A percentile compares a stretch with the other conserved stretches of the same genome.
These are phyloP conservation scores for Melipona beecheii DNA, from an alignment of 2,888 invertebrate species.

Conservation along the genomic window DNA sequence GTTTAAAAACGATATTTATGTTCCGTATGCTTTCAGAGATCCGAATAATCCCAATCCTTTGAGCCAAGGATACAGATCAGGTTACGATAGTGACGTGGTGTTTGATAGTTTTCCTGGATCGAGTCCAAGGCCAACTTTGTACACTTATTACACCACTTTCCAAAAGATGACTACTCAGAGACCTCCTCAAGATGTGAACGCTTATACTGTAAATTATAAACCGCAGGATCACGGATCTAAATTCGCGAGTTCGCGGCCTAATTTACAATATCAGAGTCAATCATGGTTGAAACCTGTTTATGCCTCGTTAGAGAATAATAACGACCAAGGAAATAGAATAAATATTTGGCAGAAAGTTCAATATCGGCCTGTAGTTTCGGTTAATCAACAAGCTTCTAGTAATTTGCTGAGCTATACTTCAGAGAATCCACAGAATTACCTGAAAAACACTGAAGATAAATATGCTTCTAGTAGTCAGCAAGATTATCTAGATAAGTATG, in stretches of 20 bases:
- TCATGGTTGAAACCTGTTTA: constrained; percentile 22
- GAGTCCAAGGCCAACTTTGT: constrained; percentile 68
- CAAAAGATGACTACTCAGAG: constrained; percentile 43
- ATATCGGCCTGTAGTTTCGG: constrained; percentile 6
- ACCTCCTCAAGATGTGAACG: constrained; percentile 32
- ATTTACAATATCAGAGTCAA: constrained; percentile 9
- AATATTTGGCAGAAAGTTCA: constrained; percentile 37
- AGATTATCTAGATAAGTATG: too few species aligned
- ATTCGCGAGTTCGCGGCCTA: constrained; percentile 14
- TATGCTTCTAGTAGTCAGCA: too few species aligned
- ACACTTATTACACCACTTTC: constrained; percentile 68
- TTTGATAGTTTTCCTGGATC: constrained; percentile 66
- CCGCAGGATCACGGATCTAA: constrained; percentile 12
- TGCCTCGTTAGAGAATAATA: neutral
- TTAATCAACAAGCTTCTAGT: neutral
- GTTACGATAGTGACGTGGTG: constrained; percentile 63
- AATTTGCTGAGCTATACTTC: too few species aligned
- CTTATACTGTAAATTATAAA: constrained; percentile 33
- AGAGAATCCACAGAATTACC: too few species aligned
- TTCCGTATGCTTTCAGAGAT: constrained; percentile 68
- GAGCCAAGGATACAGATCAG: constrained; percentile 68
- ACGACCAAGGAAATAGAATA: neutral
- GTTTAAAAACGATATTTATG: constrained; percentile 22
- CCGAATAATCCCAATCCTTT: constrained; percentile 79
- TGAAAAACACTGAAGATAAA: too few species aligned